Percentiles rank a stretch among this genome's conserved stretches.
phyloP scores from a whole-genome alignment of 2,797 vertebrate genomes.

The Thripadectes ignobilis region DNA sequence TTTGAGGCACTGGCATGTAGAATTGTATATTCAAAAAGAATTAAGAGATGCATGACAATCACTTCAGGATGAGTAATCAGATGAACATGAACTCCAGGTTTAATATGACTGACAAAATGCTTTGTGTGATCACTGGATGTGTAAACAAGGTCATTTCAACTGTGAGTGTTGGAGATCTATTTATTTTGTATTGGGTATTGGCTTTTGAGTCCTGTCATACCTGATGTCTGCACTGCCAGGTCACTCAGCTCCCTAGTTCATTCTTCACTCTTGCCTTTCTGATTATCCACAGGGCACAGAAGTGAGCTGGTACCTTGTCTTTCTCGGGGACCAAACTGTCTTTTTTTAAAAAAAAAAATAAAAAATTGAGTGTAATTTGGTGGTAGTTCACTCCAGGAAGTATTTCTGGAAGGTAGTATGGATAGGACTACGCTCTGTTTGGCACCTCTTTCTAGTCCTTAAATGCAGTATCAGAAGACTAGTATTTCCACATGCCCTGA shows the following conservation, averaged over 20 bases:
- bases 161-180: not conserved
- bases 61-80: not conserved
- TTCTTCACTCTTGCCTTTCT: not conserved
- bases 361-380: not conserved
- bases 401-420: not conserved
- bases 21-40: not conserved
- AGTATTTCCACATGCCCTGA: not conserved
- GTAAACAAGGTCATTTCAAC: not conserved
- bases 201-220: not conserved
- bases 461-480: not conserved
- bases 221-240: not conserved
- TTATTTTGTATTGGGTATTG: not conserved
- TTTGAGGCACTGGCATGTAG: not conserved
- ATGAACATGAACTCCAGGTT: not conserved
- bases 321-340: not conserved
- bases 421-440: not conserved
- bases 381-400: not conserved
- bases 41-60: not conserved
- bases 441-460: not conserved
- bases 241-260: not conserved
- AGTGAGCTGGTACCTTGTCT: not conserved
- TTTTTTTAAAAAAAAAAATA: not conserved
- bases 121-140: not conserved
- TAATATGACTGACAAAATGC: not conserved
- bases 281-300: not conserved